Conservation (phyloP, 1,140 invertebrate species). For the Theocolax elegans region DNA sequence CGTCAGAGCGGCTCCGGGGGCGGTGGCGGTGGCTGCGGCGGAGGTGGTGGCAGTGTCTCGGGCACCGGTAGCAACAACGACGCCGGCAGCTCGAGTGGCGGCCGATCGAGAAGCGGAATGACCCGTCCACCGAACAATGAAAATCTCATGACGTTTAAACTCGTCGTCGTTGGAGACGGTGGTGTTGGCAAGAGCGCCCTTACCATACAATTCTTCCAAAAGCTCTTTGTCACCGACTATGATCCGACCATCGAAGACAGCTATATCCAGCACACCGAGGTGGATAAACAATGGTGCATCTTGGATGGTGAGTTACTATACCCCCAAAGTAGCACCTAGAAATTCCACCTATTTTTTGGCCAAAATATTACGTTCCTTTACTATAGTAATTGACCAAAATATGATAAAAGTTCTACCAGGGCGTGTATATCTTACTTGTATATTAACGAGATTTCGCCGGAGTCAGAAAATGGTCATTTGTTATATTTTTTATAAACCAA, state of each 20-base stretch:
- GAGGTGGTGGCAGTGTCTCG: background rate
- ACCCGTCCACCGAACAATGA: constrained; percentile 81
- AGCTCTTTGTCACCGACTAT: constrained; percentile 89
- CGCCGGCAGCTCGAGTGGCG: constrained; percentile 37
- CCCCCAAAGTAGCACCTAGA: too few species aligned
- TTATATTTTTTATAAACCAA: too few species aligned
- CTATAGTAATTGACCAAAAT: too few species aligned
- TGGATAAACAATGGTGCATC: constrained; percentile 92
- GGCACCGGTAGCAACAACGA: background rate
- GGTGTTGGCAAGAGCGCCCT: constrained; percentile 91
- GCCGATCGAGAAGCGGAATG: constrained; percentile 63
- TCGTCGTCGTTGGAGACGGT: constrained; percentile 92
- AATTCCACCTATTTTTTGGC: too few species aligned
- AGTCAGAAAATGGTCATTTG: too few species aligned
- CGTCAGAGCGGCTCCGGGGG: background rate
- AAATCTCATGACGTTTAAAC: constrained; percentile 85
- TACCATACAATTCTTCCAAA: constrained; percentile 90
- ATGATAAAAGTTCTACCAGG: too few species aligned
- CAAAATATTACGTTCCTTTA: too few species aligned
- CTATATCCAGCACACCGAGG: constrained; percentile 91
- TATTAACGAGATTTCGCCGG: too few species aligned
- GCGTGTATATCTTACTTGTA: too few species aligned
- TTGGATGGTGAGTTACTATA: constrained; percentile 80
- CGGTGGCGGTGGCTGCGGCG: background rate
- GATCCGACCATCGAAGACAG: constrained; percentile 93